These are phyloP conservation scores for Harpagifer antarcticus DNA, from an alignment of 2,797 vertebrate species.

Conservation along the genomic window DNA sequence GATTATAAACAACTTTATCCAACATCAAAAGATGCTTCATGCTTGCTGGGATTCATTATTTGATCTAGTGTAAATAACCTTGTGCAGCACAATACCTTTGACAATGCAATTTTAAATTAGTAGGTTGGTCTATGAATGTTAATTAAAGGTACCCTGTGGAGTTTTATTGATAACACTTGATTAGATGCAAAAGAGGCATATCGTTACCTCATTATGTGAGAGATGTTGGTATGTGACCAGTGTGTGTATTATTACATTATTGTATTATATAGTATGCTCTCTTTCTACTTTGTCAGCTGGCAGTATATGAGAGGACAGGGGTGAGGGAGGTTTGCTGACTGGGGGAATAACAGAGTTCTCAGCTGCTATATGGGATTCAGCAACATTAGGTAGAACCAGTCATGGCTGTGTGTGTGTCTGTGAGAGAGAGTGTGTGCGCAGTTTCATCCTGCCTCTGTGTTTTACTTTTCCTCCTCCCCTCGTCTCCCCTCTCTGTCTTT, in stretches of 20 bases:
- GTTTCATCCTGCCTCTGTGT: slow-evolving; percentile 63
- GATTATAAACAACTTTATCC: slow-evolving; percentile 17
- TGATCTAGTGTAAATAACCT: neutral
- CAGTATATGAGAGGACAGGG: slow-evolving; percentile 71
- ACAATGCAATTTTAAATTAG: slow-evolving; percentile 9
- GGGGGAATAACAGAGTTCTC: slow-evolving; percentile 79
- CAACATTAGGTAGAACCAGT: slow-evolving; percentile 65
- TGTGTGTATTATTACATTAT: slow-evolving; percentile 34
- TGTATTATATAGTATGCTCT: slow-evolving; percentile 42
- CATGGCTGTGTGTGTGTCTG: slow-evolving; percentile 42
- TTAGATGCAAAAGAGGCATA: slow-evolving; percentile 10
- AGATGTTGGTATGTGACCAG: neutral
- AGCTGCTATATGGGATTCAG: slow-evolving; percentile 70
- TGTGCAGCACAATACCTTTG: neutral
- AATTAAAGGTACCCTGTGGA: slow-evolving; percentile 32
- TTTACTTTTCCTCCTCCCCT: slow-evolving; percentile 61
- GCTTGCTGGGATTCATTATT: slow-evolving; percentile 20
- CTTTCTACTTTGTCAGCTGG: slow-evolving; percentile 68
- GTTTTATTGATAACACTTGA: slow-evolving; percentile 19
- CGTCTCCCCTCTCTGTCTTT: slow-evolving; percentile 66
- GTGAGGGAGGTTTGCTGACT: slow-evolving; percentile 81
- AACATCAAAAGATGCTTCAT: slow-evolving; percentile 17
- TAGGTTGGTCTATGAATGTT: slow-evolving; percentile 3
- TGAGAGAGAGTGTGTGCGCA: slow-evolving; percentile 19
- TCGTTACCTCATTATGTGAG: slow-evolving; percentile 19